phyloP scores from a whole-genome alignment of 2,888 invertebrate genomes.

The Mantis religiosa region DNA sequence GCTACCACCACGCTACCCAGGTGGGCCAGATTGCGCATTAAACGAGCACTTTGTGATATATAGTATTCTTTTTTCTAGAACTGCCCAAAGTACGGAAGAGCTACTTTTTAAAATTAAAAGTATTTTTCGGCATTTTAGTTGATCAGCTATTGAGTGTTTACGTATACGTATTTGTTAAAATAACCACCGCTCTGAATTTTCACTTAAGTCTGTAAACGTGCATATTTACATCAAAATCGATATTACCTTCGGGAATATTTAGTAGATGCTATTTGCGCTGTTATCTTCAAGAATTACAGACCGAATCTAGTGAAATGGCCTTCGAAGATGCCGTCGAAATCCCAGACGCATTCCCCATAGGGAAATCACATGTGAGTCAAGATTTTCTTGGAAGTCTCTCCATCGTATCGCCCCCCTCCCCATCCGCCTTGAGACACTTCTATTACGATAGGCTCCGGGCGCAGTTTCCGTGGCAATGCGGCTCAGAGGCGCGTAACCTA shows the following conservation, averaged over 20 bases:
- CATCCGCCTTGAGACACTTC: neutral
- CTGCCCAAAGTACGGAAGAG: no score
- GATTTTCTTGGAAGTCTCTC: neutral
- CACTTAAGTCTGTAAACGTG: no score
- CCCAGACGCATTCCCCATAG: neutral
- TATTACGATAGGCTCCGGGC: neutral
- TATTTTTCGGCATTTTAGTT: no score
- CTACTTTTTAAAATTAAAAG: no score
- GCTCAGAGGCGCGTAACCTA: slow-evolving; percentile 43
- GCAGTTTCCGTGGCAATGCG: neutral
- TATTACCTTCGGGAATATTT: neutral
- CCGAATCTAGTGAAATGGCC: neutral
- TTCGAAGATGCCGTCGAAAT: neutral
- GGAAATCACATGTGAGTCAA: neutral
- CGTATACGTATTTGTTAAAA: no score
- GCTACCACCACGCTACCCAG: no score
- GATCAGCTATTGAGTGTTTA: no score
- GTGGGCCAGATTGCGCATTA: no score
- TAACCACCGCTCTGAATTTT: no score
- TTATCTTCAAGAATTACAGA: neutral
- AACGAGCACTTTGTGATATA: no score
- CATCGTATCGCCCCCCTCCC: neutral
- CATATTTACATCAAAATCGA: neutral
- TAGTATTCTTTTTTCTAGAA: no score
- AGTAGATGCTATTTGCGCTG: neutral